A percentile compares a stretch with the other conserved stretches of the same genome.
Evolutionary conservation across 2,797 vertebrate species (phyloP).

Genomic region (Thamnophis elegans): DNA sequence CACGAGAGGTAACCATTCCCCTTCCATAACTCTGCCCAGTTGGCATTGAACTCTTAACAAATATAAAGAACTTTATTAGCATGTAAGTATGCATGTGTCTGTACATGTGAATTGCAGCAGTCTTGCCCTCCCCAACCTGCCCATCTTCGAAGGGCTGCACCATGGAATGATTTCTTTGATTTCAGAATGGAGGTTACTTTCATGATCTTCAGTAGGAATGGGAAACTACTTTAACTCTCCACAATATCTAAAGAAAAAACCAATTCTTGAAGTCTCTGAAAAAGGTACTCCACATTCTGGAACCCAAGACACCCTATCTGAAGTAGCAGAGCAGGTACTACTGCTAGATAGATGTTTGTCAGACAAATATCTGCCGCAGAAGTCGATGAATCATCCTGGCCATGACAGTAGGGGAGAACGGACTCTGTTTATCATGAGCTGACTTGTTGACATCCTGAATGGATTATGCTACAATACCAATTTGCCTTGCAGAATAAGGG

Average conservation of each 20-base stretch:
- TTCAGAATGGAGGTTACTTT: background rate
- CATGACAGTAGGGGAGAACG: background rate
- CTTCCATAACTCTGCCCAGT: background rate
- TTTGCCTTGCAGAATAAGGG: constrained; percentile 14
- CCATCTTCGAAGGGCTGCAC: background rate
- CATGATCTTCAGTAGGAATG: background rate
- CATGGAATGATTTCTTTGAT: background rate
- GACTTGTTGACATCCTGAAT: constrained; percentile 3
- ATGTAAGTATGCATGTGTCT: background rate
- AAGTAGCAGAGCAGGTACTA: background rate
- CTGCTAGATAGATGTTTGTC: background rate
- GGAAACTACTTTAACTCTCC: background rate
- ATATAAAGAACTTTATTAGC: background rate
- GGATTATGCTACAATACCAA: background rate
- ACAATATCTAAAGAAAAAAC: background rate
- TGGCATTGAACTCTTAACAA: background rate
- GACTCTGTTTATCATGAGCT: background rate
- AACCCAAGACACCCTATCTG: background rate
- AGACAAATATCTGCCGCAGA: background rate
- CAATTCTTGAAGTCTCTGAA: background rate
- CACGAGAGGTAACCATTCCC: background rate
- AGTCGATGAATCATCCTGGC: background rate
- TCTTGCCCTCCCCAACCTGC: background rate
- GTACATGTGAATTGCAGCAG: background rate
- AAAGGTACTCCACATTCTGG: background rate